A percentile compares a stretch with the other conserved stretches of the same genome.
Evolutionary conservation across 2,113 vertebrate genomes (phyloP).

Genomic region (Ceyx melanurus): DNA sequence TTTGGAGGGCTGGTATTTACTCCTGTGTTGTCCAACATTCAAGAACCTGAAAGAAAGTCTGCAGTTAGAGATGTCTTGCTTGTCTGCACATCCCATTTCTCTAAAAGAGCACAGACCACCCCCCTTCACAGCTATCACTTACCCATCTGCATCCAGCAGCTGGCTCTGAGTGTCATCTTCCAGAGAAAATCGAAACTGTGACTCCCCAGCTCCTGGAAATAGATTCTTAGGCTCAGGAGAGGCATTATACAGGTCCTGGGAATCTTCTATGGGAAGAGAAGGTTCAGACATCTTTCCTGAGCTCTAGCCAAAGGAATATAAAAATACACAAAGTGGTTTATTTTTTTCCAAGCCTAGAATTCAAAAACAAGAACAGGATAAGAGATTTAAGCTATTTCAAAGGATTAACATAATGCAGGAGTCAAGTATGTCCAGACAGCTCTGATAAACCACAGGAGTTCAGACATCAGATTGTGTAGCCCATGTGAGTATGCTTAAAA

Average conservation of each 20-base stretch:
- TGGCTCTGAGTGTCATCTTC: conserved; percentile 96
- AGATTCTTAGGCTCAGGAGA: conserved; percentile 86
- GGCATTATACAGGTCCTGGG: conserved; percentile 93
- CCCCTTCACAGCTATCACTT: conserved; percentile 59
- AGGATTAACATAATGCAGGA: background rate
- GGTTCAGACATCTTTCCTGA: conserved; percentile 95
- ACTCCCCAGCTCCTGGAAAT: conserved; percentile 80
- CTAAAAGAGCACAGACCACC: background rate
- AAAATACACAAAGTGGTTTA: background rate
- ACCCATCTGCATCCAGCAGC: conserved; percentile 95
- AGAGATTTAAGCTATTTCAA: background rate
- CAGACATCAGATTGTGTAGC: background rate
- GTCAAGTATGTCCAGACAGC: background rate
- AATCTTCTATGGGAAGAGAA: conserved; percentile 95
- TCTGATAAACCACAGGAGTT: background rate
- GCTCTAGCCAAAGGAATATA: conserved; percentile 81
- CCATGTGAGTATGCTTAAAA: background rate
- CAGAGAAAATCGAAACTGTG: conserved; percentile 88
- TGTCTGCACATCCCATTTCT: background rate
- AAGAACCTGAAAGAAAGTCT: conserved; percentile 72
- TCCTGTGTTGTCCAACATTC: conserved; percentile 79
- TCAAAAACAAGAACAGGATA: background rate
- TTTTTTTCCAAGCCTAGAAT: background rate
- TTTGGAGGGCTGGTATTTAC: conserved; percentile 81
- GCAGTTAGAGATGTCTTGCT: background rate